Percentiles rank a stretch among this genome's conserved stretches.
These are phyloP conservation scores for Thalassophryne amazonica DNA, from an alignment of 2,797 vertebrate genomes.

Conservation along the genomic window DNA sequence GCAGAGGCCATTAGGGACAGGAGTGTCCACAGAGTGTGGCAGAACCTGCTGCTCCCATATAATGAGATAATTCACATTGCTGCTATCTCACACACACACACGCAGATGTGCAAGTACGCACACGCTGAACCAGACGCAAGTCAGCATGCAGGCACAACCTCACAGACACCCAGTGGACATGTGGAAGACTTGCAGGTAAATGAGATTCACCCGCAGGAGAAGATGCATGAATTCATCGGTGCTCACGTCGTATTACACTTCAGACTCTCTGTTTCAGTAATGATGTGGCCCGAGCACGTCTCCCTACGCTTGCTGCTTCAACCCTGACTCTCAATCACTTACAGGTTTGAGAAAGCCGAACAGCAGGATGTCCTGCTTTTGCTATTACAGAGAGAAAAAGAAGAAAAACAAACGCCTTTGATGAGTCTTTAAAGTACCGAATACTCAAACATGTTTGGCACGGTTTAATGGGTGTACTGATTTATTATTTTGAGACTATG, in stretches of 20 bases:
- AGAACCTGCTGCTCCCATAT: neutral
- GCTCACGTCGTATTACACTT: slow-evolving; percentile 32
- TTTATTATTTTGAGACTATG: too few relatives aligned
- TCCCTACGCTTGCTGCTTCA: slow-evolving; percentile 49
- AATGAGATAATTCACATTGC: slow-evolving; percentile 43
- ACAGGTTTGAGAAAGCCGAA: slow-evolving; percentile 35
- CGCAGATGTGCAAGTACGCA: neutral
- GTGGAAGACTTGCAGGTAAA: neutral
- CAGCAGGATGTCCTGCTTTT: slow-evolving; percentile 45
- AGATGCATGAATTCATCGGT: slow-evolving; percentile 28
- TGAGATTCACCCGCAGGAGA: neutral
- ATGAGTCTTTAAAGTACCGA: too few relatives aligned
- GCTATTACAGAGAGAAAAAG: slow-evolving; percentile 37
- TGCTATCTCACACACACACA: slow-evolving; percentile 6
- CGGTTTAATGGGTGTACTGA: too few relatives aligned
- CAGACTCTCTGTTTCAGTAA: slow-evolving; percentile 43
- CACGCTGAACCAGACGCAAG: neutral
- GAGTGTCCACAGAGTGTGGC: slow-evolving; percentile 25
- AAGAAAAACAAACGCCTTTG: slow-evolving; percentile 31
- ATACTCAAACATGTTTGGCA: too few relatives aligned
- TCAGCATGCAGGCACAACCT: slow-evolving; percentile 2
- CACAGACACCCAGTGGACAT: slow-evolving; percentile 14
- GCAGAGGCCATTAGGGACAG: slow-evolving; percentile 31
- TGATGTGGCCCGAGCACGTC: slow-evolving; percentile 18
- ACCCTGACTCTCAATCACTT: slow-evolving; percentile 33